Evolutionary conservation across 2,888 invertebrate species (phyloP).

Genomic region (Melitaea athalia): DNA sequence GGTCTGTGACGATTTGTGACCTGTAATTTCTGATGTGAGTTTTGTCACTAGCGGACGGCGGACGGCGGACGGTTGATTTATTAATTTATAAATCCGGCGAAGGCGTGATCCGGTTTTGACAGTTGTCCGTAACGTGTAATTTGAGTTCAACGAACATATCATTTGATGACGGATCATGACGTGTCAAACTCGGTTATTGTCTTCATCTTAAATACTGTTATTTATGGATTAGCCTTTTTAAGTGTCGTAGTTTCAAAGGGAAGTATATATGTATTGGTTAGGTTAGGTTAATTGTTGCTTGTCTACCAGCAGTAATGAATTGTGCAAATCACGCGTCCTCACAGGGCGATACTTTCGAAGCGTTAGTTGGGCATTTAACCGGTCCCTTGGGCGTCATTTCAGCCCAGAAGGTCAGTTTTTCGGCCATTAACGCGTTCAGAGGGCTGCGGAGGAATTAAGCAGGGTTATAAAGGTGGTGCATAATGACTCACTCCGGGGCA

Average conservation of each 20-base stretch:
- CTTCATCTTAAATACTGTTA: slow-evolving; percentile 32
- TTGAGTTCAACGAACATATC: slow-evolving; percentile 44
- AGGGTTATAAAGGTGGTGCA: slow-evolving; percentile 68
- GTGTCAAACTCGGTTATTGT: slow-evolving; percentile 36
- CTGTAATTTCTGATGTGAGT: slow-evolving; percentile 78
- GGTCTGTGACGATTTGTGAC: slow-evolving; percentile 80
- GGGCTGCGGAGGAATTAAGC: slow-evolving; percentile 69
- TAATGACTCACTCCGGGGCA: slow-evolving; percentile 75
- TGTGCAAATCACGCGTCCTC: slow-evolving; percentile 54
- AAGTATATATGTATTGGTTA: slow-evolving; percentile 6
- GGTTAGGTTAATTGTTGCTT: slow-evolving; percentile 7
- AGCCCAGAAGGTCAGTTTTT: slow-evolving; percentile 78
- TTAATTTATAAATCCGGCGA: slow-evolving; percentile 62
- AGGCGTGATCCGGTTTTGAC: slow-evolving; percentile 70
- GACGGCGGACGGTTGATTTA: slow-evolving; percentile 69
- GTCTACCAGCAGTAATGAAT: slow-evolving; percentile 31
- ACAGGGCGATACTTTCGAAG: slow-evolving; percentile 46
- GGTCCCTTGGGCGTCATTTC: slow-evolving; percentile 67
- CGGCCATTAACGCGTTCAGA: slow-evolving; percentile 75
- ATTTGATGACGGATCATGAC: slow-evolving; percentile 44
- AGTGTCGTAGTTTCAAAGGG: background rate
- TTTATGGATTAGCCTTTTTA: slow-evolving; percentile 9
- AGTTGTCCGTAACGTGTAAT: slow-evolving; percentile 68
- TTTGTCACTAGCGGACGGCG: slow-evolving; percentile 74
- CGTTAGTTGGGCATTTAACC: slow-evolving; percentile 65